Evolutionary conservation across 2,113 vertebrate species (phyloP), one percentile per base, ranked within the genome.

Genomic region (Cyphomyrus plagiostoma): DNA sequence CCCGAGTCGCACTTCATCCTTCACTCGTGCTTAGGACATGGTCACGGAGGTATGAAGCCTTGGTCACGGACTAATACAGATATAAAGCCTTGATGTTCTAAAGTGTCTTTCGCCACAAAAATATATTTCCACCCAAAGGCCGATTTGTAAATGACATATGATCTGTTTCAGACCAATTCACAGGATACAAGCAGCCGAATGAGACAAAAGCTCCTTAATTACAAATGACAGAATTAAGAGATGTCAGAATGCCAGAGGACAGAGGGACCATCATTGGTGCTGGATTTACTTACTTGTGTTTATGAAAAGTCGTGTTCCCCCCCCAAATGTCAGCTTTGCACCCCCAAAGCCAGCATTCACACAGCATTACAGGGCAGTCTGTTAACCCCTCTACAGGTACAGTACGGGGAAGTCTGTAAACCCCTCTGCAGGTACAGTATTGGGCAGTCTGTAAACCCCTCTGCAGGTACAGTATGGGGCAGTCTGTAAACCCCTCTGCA

Each of bases 311-410:
- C 49, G 66, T 5, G 82, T 90, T 19, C 90, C 91, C 49, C 23
- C 90, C 77, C 93, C 93, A 89, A 93, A 91, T 90, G 74, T 88
- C 3, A 91, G 7, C 74, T 91, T 93, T 77, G 2, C 21, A 56
- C 48, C 35, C 85, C 62, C 21, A 88, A 39, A n/a, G 84, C 48
- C 87, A 58, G 58, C 45, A 88, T 88, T 88, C 87, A 74, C 87
- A 88, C 87, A 70, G 3, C 62, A n/a, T 48, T 48, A 26, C 21
- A 50, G 26, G 19, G 11, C 87, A 62, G 30, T 23, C 35, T 26
- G 35, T 19, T 39, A 87, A 53, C 15, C 17, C 0, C 49, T 50
- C 49, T 50, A 50, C 49, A 50, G 49, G 49, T 50, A 50, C 49
- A 13, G 11, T 0, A 15, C 0, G 49, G 49, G 49, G 49, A 10